A percentile compares a stretch with the other conserved stretches of the same genome.
Evolutionary conservation across 2,888 invertebrate species (phyloP).

Genomic region (Galerucella calmariensis): DNA sequence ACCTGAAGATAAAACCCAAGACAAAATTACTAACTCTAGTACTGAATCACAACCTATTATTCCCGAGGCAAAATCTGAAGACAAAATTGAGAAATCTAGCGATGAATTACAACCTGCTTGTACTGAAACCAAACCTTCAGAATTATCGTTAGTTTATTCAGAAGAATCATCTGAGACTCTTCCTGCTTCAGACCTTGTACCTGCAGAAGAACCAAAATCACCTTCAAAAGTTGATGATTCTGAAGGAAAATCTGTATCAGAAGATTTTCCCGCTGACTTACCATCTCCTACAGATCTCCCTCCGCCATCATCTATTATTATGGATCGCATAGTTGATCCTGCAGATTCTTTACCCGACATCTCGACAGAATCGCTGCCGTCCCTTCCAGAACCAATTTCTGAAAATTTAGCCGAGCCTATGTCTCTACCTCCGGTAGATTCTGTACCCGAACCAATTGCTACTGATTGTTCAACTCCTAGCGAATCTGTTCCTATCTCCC

Average conservation of each 20-base stretch:
- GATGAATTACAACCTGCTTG: background rate
- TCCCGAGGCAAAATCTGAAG: background rate
- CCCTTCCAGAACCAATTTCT: slow-evolving; percentile 60
- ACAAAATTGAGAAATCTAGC: background rate
- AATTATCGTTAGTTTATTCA: slow-evolving; percentile 23
- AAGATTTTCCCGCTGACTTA: slow-evolving; percentile 37
- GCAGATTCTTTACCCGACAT: slow-evolving; percentile 64
- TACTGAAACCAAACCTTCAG: slow-evolving; percentile 2
- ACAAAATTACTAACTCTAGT: background rate
- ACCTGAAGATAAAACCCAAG: background rate
- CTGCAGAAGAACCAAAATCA: slow-evolving; percentile 14
- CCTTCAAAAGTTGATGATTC: background rate
- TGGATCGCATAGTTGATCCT: slow-evolving; percentile 56
- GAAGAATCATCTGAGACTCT: slow-evolving; percentile 22
- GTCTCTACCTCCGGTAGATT: slow-evolving; percentile 64
- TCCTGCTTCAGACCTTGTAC: background rate
- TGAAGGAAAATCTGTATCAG: slow-evolving; percentile 15
- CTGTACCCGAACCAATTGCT: slow-evolving; percentile 62
- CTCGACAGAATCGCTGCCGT: slow-evolving; percentile 63
- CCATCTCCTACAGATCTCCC: slow-evolving; percentile 37
- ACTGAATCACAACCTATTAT: background rate
- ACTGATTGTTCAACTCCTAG: slow-evolving; percentile 45
- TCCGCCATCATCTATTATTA: slow-evolving; percentile 22
- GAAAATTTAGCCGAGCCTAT: slow-evolving; percentile 63
- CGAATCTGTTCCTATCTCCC: slow-evolving; percentile 44